Percentiles rank a stretch among this genome's conserved stretches.
Evolutionary conservation across 1,140 invertebrate species (phyloP).

Genomic region (Stegodyphus mimosarum): DNA sequence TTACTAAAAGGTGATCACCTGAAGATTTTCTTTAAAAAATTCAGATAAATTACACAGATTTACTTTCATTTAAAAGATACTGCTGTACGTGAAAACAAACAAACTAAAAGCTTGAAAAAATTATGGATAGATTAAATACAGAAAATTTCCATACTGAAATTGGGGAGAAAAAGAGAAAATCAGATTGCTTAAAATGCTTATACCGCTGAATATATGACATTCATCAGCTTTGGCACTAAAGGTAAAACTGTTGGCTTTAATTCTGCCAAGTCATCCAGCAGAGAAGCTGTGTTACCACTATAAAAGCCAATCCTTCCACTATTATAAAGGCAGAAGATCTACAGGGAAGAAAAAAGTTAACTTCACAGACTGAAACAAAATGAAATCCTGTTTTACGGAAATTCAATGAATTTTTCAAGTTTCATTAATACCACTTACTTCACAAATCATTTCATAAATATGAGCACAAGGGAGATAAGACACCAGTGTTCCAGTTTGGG

Average conservation of each 20-base stretch:
- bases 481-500: constrained; percentile 73
- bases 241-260: constrained; percentile 93
- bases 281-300: constrained; percentile 86
- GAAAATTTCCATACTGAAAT: too few species aligned
- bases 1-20: too few species aligned
- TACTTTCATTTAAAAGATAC: too few species aligned
- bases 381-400: too few species aligned
- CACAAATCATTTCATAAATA: constrained; percentile 56
- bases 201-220: constrained; percentile 41
- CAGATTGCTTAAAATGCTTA: not conserved
- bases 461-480: constrained; percentile 53
- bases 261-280: constrained; percentile 91
- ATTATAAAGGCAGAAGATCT: constrained; percentile 15
- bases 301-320: constrained; percentile 93
- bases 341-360: not conserved
- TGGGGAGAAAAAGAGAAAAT: not conserved
- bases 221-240: constrained; percentile 52
- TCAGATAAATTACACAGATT: too few species aligned
- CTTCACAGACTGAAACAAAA: too few species aligned
- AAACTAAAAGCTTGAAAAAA: too few species aligned
- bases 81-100: too few species aligned
- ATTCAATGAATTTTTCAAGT: not conserved
- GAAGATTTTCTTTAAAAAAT: too few species aligned
- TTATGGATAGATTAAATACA: too few species aligned
- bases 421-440: constrained; percentile 66